Conservation (phyloP, 2,888 invertebrate genomes). For the Macaria notata region DNA sequence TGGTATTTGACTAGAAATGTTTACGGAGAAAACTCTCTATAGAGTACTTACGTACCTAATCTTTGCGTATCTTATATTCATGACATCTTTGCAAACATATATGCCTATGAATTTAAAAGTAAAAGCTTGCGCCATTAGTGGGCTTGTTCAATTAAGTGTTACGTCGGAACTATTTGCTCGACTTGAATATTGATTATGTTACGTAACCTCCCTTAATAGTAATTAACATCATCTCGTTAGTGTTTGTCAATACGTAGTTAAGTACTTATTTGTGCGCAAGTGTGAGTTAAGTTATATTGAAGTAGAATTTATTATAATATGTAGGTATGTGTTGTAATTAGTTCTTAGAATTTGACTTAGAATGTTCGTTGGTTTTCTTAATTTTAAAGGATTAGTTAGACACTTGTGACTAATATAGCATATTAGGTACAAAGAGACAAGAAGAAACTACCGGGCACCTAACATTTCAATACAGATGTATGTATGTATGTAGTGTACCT, state of each 20-base stretch:
- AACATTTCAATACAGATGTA: too few relatives aligned
- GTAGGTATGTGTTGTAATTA: too few relatives aligned
- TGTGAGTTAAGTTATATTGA: neutral
- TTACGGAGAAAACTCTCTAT: slow-evolving; percentile 17
- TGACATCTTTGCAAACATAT: slow-evolving; percentile 10
- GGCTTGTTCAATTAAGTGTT: slow-evolving; percentile 4
- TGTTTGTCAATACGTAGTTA: slow-evolving; percentile 14
- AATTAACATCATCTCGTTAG: slow-evolving; percentile 18
- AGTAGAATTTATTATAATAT: too few relatives aligned
- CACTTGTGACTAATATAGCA: too few relatives aligned
- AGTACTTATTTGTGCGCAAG: neutral
- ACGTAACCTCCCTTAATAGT: slow-evolving; percentile 9
- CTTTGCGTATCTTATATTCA: slow-evolving; percentile 12
- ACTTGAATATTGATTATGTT: slow-evolving; percentile 16
- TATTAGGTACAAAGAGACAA: too few relatives aligned
- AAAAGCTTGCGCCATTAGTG: slow-evolving; percentile 8
- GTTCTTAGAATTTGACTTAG: too few relatives aligned
- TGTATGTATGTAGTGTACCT: too few relatives aligned
- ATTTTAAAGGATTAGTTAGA: too few relatives aligned
- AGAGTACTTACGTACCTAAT: slow-evolving; percentile 1
- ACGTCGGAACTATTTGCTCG: slow-evolving; percentile 3
- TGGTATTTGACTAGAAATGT: slow-evolving; percentile 23
- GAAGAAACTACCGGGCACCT: too few relatives aligned
- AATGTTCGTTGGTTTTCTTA: too few relatives aligned
- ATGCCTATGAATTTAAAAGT: neutral